Evolutionary conservation across 2,797 vertebrate genomes (phyloP).

Genomic region (Clarias fuscus): DNA sequence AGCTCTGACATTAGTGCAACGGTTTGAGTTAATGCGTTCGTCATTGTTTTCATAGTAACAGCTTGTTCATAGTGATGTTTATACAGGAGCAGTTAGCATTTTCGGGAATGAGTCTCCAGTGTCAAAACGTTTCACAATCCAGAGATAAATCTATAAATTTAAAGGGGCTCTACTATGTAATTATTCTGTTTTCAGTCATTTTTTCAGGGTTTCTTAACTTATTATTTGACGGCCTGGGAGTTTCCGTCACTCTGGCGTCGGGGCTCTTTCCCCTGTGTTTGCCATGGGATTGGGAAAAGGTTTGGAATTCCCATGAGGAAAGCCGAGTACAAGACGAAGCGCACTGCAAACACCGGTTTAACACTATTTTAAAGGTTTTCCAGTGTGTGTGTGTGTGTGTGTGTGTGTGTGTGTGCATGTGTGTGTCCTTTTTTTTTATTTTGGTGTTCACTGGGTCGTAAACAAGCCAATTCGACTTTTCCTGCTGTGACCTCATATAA

Average conservation of each 20-base stretch:
- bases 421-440: no score
- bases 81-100: neutral
- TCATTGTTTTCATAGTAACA: neutral
- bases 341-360: no score
- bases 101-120: neutral
- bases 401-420: no score
- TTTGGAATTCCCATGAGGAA: slow-evolving; percentile 65
- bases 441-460: no score
- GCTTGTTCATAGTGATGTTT: neutral
- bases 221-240: slow-evolving; percentile 12
- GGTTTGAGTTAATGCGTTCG: neutral
- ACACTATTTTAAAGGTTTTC: no score
- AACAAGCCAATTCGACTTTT: no score
- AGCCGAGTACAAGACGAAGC: slow-evolving; percentile 53
- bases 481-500: no score
- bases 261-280: slow-evolving; percentile 3
- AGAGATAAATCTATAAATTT: neutral
- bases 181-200: no score
- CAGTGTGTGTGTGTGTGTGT: no score
- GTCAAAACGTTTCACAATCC: neutral
- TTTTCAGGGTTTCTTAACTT: no score
- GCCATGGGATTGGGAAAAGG: slow-evolving; percentile 59
- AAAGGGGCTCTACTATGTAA: neutral
- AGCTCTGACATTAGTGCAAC: neutral
- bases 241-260: slow-evolving; percentile 23